A percentile compares a stretch with the other conserved stretches of the same genome.
Evolutionary conservation across 2,113 vertebrate species (phyloP).

Genomic region (Zosterops lateralis): DNA sequence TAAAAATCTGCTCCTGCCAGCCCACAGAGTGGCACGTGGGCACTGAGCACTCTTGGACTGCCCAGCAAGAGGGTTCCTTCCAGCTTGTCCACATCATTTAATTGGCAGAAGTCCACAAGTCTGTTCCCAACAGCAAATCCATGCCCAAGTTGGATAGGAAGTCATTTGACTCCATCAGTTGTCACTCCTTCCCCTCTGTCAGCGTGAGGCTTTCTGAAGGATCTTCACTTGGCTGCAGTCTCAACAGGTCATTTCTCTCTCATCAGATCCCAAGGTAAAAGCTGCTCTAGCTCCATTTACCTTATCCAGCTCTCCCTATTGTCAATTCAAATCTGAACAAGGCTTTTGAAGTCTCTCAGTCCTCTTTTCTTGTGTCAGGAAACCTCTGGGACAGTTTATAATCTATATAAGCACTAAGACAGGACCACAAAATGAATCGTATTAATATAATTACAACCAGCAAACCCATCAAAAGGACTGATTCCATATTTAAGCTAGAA

Average conservation of each 20-base stretch:
- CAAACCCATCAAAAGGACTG: constrained; percentile 70
- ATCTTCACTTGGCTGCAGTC: not conserved
- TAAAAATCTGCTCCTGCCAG: not conserved
- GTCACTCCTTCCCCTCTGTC: not conserved
- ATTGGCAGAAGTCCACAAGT: not conserved
- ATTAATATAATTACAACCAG: constrained; percentile 71
- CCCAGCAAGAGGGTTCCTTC: not conserved
- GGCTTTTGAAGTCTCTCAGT: constrained; percentile 23
- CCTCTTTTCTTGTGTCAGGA: constrained; percentile 51
- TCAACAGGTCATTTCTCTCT: constrained; percentile 23
- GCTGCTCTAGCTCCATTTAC: not conserved
- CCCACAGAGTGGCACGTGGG: rapidly evolving
- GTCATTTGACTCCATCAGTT: not conserved
- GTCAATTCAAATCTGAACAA: not conserved
- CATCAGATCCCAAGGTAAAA: constrained; percentile 12
- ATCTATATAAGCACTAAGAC: constrained; percentile 70
- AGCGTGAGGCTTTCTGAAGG: not conserved
- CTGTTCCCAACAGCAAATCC: not conserved
- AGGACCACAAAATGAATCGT: constrained; percentile 78
- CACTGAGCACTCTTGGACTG: not conserved
- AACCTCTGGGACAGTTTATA: constrained; percentile 57
- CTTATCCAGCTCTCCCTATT: not conserved
- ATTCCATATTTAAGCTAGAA: constrained; percentile 54
- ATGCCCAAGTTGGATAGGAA: not conserved
- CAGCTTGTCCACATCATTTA: not conserved